Base-by-base conservation (phyloP, 2,113 vertebrate species). In the Climacteris rufus region DNA sequence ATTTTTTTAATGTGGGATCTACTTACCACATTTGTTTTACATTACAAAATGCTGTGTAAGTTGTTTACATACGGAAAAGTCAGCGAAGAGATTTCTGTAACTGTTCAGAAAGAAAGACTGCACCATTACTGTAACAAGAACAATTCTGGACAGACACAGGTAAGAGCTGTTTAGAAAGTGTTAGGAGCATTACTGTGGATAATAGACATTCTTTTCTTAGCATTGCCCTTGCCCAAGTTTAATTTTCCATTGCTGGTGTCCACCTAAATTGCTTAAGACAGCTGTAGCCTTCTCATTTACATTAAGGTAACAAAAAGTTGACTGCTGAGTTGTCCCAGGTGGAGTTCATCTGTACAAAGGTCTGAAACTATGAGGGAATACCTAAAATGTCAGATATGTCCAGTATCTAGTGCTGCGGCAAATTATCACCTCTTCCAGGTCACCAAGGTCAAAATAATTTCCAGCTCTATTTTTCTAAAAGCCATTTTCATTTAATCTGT, bases 361-460 rank as follows among this genome's bases (percentile, higher is more conserved):
- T 88, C 89, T 74, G 50, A 88, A 92, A 83, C 84, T 39, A 81
- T 57, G 57, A 88, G 61, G 72, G 78, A 92, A 94, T 68, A 87
- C 83, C 96, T 92, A 87, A 95, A 97, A 96, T 95, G 84, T 80
- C 94, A 96, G 61, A 22, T 47, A 40, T 27, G 52, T 77, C 92
- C 92, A 78, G 60, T 61, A 83, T 52, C 82, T 84, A 86, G 65
- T 74, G 89, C 93, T 86, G 91, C 83, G 88, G 94, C 91, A 96
- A 97, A 97, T 95, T 96, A 94, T 90, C 76, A 80, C 85, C 72
- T 88, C 87, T 96, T 74, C 69, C 71, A 90, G 96, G 96, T 97
- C 97, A 96, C 54, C 90, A 96, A 94, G 94, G 95, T 91, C 96
- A 95, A 95, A 97, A 97, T 96, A 83, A 97, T 97, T 97, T 97